Conservation (phyloP, 2,113 vertebrate species). For the Ophthalmolycus amberensis region DNA sequence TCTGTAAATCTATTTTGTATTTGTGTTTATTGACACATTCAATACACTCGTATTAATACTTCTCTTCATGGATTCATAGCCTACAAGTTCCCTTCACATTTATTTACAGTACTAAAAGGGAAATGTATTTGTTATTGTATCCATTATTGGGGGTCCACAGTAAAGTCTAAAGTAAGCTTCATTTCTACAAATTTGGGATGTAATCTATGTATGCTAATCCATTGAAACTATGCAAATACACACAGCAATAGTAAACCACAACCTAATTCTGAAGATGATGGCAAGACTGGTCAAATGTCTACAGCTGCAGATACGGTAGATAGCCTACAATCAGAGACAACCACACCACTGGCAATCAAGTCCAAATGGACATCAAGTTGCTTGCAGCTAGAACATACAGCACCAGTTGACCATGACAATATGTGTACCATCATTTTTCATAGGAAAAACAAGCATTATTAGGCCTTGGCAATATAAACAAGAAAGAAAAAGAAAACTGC, state of each 20-base stretch:
- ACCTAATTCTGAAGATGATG: slow-evolving; percentile 1
- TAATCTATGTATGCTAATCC: not conserved
- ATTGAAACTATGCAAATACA: not conserved
- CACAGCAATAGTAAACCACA: not conserved
- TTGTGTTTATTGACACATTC: not conserved
- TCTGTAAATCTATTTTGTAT: not conserved
- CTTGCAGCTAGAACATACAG: slow-evolving; percentile 18
- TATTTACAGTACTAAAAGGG: not conserved
- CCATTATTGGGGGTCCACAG: not conserved
- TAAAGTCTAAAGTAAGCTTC: not conserved
- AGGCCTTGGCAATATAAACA: not conserved
- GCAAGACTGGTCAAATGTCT: not conserved
- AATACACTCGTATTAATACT: not conserved
- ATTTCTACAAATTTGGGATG: not conserved
- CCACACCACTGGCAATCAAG: not conserved
- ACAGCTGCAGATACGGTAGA: not conserved
- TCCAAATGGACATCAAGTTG: slow-evolving; percentile 2
- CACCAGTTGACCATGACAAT: not conserved
- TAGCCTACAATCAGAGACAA: slow-evolving; percentile 1
- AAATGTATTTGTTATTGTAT: not conserved
- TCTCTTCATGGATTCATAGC: not conserved
- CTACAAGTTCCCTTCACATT: not conserved
- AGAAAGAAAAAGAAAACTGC: not conserved
- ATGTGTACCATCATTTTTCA: not conserved
- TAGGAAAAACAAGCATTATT: not conserved